Evolutionary conservation across 2,888 invertebrate species (phyloP), one percentile per base, ranked within the genome.

Genomic region (Branchipolynoe longqiensis): DNA sequence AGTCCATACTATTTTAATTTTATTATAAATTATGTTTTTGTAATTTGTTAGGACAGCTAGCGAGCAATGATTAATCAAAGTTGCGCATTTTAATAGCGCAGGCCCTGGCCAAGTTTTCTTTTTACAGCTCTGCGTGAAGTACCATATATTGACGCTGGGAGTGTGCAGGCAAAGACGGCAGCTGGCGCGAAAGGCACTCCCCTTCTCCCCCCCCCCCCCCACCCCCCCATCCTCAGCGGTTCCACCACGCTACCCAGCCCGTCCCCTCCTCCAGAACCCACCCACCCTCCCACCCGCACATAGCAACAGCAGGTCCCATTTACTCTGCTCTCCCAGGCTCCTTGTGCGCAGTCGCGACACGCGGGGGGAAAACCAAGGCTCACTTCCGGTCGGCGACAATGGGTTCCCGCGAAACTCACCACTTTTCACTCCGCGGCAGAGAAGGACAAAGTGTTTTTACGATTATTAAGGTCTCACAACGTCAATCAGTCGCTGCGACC

Each of bases 371-470:
- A 69, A 69, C n/a, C 69, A 69, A 69, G 69, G 25, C 36, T 18
- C 69, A 69, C 38, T 69, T 69, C 69, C 69, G 18, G 69, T 69
- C 25, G 33, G 69, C 38, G 38, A 69, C 69, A 69, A 69, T 36
- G 38, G 69, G 36, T 33, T 12, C 69, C 69, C 1, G 38, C 18
- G 36, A 69, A n/a, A n/a, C n/a, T n/a, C n/a, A n/a, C n/a, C n/a
- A 33, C 69, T 69, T 62, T 62, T 69, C 69, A 69, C 69, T 33
- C 69, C 69, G 69, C 6, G 3, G n/a, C 4, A 38, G 69, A 69
- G 69, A 69, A 69, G n/a, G 69, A 69, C 69, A 69, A 69, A 69
- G 69, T 69, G 69, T 69, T 69, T n/a, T 69, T 69, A 69, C 69
- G 69, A 69, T 38, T 36, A 69, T 69, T 69, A 69, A 69, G 69